These are phyloP conservation scores for Monodelphis domestica DNA, from an alignment of 2,797 vertebrate genomes.

Conservation along the genomic window DNA sequence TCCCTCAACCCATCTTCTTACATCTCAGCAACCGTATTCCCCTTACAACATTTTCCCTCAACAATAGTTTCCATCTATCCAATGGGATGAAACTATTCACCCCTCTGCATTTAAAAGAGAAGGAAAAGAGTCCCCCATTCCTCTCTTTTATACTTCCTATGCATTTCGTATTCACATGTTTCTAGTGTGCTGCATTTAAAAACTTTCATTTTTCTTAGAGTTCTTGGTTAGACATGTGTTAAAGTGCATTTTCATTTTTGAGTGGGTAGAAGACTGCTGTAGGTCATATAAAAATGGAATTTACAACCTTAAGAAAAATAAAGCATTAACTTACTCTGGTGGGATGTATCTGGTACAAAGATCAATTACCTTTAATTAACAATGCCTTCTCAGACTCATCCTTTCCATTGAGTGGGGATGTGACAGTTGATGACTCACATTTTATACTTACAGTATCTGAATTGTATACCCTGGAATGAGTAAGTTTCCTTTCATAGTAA, in stretches of 20 bases:
- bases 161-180: neutral
- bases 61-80: no score
- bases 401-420: constrained; percentile 3
- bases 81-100: no score
- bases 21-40: no score
- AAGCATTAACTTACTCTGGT: neutral
- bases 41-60: no score
- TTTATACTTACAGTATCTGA: constrained; percentile 32
- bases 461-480: constrained; percentile 39
- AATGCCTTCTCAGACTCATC: constrained; percentile 36
- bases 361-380: constrained; percentile 48
- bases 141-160: no score
- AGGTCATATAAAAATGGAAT: constrained; percentile 4
- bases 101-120: no score
- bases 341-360: constrained; percentile 38
- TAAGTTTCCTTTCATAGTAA: constrained; percentile 52
- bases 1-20: no score
- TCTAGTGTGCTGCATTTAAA: neutral
- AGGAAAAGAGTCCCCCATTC: no score
- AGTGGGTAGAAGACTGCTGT: neutral
- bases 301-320: constrained; percentile 1
- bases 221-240: neutral
- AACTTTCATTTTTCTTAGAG: neutral
- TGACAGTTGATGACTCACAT: constrained; percentile 54
- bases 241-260: neutral